Percentiles rank a stretch among this genome's conserved stretches.
These are phyloP conservation scores for Norana najaformis DNA, from an alignment of 2,888 invertebrate species.

Conservation along the genomic window DNA sequence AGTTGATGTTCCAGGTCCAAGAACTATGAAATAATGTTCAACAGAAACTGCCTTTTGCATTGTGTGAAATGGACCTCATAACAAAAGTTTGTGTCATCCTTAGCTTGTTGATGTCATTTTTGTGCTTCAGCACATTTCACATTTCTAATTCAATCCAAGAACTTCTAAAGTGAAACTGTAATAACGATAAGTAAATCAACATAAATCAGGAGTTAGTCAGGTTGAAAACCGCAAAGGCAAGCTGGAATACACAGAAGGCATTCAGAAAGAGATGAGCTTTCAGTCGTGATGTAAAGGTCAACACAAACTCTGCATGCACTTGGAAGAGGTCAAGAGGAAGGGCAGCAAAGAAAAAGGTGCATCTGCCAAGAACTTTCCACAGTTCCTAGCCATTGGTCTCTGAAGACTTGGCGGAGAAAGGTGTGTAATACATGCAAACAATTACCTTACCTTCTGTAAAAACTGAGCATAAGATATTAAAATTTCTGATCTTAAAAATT, in stretches of 20 bases:
- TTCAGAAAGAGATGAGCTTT: background rate
- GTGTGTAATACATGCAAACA: background rate
- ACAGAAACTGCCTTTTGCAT: background rate
- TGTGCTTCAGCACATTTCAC: background rate
- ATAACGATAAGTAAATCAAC: background rate
- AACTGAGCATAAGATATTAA: background rate
- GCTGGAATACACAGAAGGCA: background rate
- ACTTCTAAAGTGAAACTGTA: background rate
- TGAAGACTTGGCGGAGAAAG: background rate
- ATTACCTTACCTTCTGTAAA: background rate
- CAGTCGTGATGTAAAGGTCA: background rate
- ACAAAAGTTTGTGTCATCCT: background rate
- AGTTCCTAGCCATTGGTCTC: too few relatives aligned
- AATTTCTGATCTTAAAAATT: background rate
- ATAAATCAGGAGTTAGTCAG: background rate
- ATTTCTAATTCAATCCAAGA: background rate
- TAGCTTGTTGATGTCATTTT: background rate
- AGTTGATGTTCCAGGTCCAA: slow-evolving; percentile 3
- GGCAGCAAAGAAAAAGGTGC: background rate
- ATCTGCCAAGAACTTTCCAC: background rate
- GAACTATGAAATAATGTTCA: background rate
- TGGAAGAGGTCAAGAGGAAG: too few relatives aligned
- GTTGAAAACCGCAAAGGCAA: background rate
- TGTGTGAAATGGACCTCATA: background rate
- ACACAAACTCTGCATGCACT: too few relatives aligned